Conservation (phyloP, 2,797 vertebrate genomes). For the Sparidentex hasta region DNA sequence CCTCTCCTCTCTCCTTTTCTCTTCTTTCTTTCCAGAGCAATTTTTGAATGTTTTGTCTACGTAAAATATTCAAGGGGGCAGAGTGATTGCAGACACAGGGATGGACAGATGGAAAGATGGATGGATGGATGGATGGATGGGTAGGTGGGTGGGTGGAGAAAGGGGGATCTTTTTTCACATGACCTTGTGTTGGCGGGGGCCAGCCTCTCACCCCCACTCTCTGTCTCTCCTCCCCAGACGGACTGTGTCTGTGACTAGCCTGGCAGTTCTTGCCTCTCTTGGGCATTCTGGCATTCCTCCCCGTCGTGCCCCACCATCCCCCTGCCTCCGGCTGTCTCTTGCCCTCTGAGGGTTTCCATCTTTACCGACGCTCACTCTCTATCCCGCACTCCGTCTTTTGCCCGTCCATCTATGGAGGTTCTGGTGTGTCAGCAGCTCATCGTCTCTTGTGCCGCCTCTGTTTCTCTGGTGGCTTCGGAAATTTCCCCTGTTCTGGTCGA, state of each 20-base stretch:
- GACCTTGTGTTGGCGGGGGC: slow-evolving; percentile 89
- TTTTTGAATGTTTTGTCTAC: slow-evolving; percentile 83
- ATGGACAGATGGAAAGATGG: slow-evolving; percentile 64
- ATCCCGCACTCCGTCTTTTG: slow-evolving; percentile 55
- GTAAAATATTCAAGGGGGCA: slow-evolving; percentile 80
- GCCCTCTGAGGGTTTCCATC: slow-evolving; percentile 77
- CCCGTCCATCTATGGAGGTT: slow-evolving; percentile 44
- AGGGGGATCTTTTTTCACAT: slow-evolving; percentile 90
- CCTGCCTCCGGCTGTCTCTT: slow-evolving; percentile 77
- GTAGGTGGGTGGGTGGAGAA: slow-evolving; percentile 63
- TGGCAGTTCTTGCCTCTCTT: slow-evolving; percentile 89
- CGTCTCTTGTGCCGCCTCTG: slow-evolving; percentile 22
- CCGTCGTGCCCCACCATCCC: slow-evolving; percentile 66
- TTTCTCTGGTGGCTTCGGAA: slow-evolving; percentile 1
- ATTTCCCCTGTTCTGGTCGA: slow-evolving; percentile 8
- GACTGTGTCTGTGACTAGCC: slow-evolving; percentile 86
- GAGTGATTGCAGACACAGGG: slow-evolving; percentile 72
- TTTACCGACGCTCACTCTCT: slow-evolving; percentile 60
- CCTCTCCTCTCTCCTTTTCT: neutral
- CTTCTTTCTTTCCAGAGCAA: neutral
- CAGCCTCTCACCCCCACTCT: slow-evolving; percentile 72
- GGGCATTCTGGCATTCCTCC: slow-evolving; percentile 93
- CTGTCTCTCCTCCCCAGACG: slow-evolving; percentile 85
- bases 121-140: slow-evolving; percentile 64
- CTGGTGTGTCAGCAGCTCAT: slow-evolving; percentile 17